Conservation (phyloP, 2,888 invertebrate genomes). For the Drosophila prolongata region DNA sequence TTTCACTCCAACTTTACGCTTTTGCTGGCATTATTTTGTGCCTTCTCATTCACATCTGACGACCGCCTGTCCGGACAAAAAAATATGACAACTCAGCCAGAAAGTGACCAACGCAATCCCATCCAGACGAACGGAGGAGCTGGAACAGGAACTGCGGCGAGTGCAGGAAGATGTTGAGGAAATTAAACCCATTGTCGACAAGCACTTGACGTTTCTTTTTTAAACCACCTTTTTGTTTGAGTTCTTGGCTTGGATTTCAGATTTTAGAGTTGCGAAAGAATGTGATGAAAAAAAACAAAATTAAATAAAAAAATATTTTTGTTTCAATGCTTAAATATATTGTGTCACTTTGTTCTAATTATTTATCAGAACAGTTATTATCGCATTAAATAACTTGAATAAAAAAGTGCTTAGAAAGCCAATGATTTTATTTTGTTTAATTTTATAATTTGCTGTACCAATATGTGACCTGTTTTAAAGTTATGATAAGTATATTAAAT, state of each 20-base stretch:
- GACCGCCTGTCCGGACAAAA: conserved; percentile 12
- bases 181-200: conserved; percentile 68
- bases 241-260: conserved; percentile 7
- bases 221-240: not conserved
- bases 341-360: too few species aligned
- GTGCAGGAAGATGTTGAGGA: conserved; percentile 66
- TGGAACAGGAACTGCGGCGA: conserved; percentile 45
- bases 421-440: too few species aligned
- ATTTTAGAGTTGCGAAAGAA: not conserved
- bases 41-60: conserved; percentile 43
- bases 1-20: conserved; percentile 21
- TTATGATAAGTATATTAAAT: too few species aligned
- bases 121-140: conserved; percentile 20
- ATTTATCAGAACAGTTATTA: too few species aligned
- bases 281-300: too few species aligned
- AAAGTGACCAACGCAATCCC: conserved; percentile 46
- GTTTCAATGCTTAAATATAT: too few species aligned
- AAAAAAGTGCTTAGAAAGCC: too few species aligned
- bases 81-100: conserved; percentile 49
- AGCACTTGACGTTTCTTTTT: conserved; percentile 37
- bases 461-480: too few species aligned
- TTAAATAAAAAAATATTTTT: too few species aligned
- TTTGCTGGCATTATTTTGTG: conserved; percentile 28
- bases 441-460: too few species aligned
- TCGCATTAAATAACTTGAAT: too few species aligned